These are phyloP conservation scores for Phalanger gymnotis DNA, from an alignment of 2,797 vertebrate genomes.

Conservation along the genomic window DNA sequence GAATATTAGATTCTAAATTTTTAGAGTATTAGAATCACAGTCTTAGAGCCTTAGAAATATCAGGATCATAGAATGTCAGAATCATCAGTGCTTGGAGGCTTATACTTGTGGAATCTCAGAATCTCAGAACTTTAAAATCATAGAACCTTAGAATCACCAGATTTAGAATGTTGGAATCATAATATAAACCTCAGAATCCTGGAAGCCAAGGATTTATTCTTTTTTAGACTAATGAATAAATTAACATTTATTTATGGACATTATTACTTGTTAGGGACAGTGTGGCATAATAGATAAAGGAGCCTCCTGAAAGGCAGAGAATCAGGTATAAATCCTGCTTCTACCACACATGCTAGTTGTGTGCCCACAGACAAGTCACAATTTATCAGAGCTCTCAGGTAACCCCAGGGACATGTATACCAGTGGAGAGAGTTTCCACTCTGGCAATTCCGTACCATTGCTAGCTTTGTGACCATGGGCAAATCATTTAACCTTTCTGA, in stretches of 20 bases:
- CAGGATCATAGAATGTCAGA: neutral
- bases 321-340: neutral
- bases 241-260: neutral
- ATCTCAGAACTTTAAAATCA: neutral
- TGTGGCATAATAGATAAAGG: neutral
- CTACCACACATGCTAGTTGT: neutral
- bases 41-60: neutral
- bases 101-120: neutral
- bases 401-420: neutral
- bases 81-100: neutral
- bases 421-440: neutral
- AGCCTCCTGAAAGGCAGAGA: neutral
- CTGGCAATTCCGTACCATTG: neutral
- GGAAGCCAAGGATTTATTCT: neutral
- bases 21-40: neutral
- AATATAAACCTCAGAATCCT: neutral
- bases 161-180: neutral
- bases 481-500: neutral
- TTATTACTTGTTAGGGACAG: neutral
- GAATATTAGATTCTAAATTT: neutral
- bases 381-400: neutral
- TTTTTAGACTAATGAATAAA: neutral
- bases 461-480: neutral
- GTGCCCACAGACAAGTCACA: neutral
- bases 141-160: neutral